Percentiles rank a stretch among this genome's conserved stretches.
phyloP scores from a whole-genome alignment of 2,797 vertebrate genomes.

The Sibirionetta formosa region DNA sequence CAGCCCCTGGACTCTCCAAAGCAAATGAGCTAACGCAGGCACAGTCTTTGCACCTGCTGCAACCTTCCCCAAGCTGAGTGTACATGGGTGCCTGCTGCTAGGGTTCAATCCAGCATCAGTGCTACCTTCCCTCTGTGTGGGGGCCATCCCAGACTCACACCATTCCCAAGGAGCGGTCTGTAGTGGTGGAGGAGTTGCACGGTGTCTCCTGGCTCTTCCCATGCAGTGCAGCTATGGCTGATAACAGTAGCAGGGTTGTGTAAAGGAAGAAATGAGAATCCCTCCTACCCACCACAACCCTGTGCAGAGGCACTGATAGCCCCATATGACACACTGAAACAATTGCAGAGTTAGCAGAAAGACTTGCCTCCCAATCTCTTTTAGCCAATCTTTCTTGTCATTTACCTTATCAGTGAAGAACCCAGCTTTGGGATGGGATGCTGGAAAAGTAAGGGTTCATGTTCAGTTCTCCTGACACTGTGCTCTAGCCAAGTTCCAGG shows the following conservation, averaged over 20 bases:
- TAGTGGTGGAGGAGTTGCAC: background rate
- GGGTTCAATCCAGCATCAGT: background rate
- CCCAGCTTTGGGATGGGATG: background rate
- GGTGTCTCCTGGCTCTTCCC: background rate
- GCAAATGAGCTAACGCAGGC: background rate
- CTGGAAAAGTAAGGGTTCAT: rapidly evolving
- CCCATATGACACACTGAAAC: background rate
- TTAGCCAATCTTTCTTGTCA: background rate
- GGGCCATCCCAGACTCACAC: background rate
- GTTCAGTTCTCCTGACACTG: background rate
- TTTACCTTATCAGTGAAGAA: background rate
- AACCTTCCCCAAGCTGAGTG: background rate
- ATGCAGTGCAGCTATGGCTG: background rate
- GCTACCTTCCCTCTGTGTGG: background rate
- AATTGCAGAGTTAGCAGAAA: background rate
- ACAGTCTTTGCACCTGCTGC: background rate
- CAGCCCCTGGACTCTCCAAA: background rate
- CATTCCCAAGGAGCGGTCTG: background rate
- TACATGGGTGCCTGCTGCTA: background rate
- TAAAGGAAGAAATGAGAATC: background rate
- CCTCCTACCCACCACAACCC: background rate
- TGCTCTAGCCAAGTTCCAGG: background rate
- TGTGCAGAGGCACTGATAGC: background rate
- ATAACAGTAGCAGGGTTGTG: background rate
- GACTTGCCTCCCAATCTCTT: background rate